Evolutionary conservation across 2,797 vertebrate species (phyloP), one percentile per base, ranked within the genome.

Genomic region (Rousettus madagascariensis): DNA sequence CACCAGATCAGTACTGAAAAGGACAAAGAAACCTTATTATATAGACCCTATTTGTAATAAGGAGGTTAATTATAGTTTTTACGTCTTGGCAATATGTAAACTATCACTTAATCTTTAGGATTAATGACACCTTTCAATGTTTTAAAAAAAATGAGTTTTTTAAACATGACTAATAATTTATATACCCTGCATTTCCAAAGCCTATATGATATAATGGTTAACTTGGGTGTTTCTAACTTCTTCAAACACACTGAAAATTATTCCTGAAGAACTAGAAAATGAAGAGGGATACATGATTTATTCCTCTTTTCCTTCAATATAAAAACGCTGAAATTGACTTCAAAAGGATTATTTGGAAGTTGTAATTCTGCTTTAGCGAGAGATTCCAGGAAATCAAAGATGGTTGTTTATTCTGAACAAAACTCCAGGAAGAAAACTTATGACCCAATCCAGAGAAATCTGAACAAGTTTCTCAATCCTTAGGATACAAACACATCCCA

Each of bases 281-380:
- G 43, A 97, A 98, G 72, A 97, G 89, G 55, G 83, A 97, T 94
- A 98, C 87, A 41, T 30, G 3, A 97, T 97, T 98, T 97, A 97
- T 90, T 96, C 13, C 0, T 41, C 69, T 88, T 91, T 92, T 96
- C 87, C 93, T 96, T 96, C 68, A 85, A 72, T 69, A 91, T 91
- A 71, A 94, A 96, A 90, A 97, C 86, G 69, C 61, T 96, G 85
- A 93, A 93, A 97, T 0, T 96, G 78, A 98, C 79, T 96, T 96
- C 78, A 95, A 96, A 96, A 89, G 33, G 26, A 95, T 95, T 96
- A 51, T 97, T 86, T 95, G 74, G 78, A 94, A 49, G 30, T 94
- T 91, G 61, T 86, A 96, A 97, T 96, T 96, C 96, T 4, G 41
- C 22, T 51, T 95, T 89, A 90, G 88, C 89, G 90, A 82, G 78